Conservation (phyloP, 2,113 vertebrate species). For the Hiodon tergisus region DNA sequence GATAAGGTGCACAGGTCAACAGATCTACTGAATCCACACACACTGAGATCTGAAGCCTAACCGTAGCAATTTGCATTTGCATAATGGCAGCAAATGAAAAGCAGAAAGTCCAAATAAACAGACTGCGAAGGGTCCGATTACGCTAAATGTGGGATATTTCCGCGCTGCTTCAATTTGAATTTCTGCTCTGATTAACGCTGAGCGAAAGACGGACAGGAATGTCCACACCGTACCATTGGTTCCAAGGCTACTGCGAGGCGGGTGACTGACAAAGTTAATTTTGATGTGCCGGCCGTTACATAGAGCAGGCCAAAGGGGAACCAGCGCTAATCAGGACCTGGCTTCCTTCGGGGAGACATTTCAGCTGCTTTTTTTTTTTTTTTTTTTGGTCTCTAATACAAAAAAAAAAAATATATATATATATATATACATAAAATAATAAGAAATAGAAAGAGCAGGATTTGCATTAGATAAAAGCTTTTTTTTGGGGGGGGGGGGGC, state of each 20-base stretch:
- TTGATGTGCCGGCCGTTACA: constrained; percentile 75
- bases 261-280: constrained; percentile 82
- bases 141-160: constrained; percentile 81
- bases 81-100: constrained; percentile 73
- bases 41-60: constrained; percentile 12
- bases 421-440: constrained; percentile 68
- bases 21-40: not conserved
- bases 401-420: constrained; percentile 47
- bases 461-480: constrained; percentile 60
- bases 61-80: constrained; percentile 68
- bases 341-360: constrained; percentile 66
- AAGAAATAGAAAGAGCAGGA: constrained; percentile 56
- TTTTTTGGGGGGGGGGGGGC: constrained; percentile 11
- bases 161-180: constrained; percentile 78
- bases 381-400: too few relatives aligned
- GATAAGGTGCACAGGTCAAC: not conserved
- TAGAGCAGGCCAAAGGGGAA: constrained; percentile 71
- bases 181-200: constrained; percentile 78
- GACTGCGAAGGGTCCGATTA: constrained; percentile 67
- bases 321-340: constrained; percentile 74
- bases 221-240: constrained; percentile 73
- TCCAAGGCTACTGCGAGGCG: constrained; percentile 74
- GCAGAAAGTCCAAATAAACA: constrained; percentile 66
- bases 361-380: constrained; percentile 65
- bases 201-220: constrained; percentile 61